A percentile compares a stretch with the other conserved stretches of the same genome.
phyloP scores from a whole-genome alignment of 2,113 vertebrate genomes.

The Toxotes jaculatrix region DNA sequence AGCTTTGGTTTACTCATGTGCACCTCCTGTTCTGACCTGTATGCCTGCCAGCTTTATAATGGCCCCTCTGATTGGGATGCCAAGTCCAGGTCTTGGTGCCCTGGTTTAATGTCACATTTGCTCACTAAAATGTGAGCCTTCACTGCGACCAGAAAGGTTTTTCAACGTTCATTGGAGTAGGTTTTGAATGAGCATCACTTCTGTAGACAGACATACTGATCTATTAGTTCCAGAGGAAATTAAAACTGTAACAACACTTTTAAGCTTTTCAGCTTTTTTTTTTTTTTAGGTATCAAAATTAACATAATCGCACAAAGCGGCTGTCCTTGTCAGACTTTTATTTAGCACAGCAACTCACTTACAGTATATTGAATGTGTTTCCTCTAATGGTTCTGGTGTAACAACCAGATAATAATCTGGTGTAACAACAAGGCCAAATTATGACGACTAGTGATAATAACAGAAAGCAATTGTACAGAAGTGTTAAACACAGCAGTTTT shows the following conservation, averaged over 20 bases:
- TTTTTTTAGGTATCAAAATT: not conserved
- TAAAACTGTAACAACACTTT: not conserved
- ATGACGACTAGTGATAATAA: not conserved
- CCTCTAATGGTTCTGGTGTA: not conserved
- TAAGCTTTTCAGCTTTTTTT: not conserved
- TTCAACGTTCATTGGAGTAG: not conserved
- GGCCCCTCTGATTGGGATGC: conserved; percentile 9
- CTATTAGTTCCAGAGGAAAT: not conserved
- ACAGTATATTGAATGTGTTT: not conserved
- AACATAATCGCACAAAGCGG: not conserved
- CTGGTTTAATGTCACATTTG: conserved; percentile 33
- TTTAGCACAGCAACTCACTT: not conserved
- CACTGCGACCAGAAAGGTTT: not conserved
- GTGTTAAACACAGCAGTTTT: not conserved
- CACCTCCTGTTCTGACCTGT: conserved; percentile 12
- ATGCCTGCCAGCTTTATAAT: conserved; percentile 33
- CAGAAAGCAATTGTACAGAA: not conserved
- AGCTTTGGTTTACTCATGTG: conserved; percentile 26
- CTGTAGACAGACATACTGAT: not conserved
- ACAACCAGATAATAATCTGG: too few species aligned
- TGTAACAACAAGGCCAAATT: not conserved
- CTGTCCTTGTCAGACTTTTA: not conserved
- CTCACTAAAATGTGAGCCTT: conserved; percentile 12
- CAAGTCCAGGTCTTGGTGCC: conserved; percentile 39
- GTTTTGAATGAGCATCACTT: not conserved